Base-by-base conservation (phyloP, 2,113 vertebrate genomes). In the Paedocypris sp. region DNA sequence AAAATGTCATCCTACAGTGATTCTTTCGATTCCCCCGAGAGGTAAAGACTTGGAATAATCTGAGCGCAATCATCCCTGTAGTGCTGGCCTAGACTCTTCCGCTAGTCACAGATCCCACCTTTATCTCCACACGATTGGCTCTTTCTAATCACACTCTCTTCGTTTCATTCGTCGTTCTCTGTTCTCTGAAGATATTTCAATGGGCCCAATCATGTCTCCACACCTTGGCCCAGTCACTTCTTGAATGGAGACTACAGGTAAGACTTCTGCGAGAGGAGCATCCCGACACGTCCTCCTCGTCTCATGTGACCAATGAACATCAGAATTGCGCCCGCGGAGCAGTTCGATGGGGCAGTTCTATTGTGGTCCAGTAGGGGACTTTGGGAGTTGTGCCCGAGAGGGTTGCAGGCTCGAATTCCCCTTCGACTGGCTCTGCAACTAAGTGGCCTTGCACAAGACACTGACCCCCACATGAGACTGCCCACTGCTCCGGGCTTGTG, bases 21-120 rank as follows among this genome's bases (percentile, higher is more conserved):
- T 72, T 86, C 83, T 49, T 77, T 80, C 18, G 84, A 85, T 72
- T 79, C 80, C 62, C 75, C 83, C 26, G 89, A 89, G 80, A 90
- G 89, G 91, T 89, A 85, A 80, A 77, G 58, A n/a, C 33, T 4
- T 18, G 31, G 38, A 45, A 32, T 18, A 25, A 15, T 33, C 16
- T 53, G 7, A 25, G 33, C 16, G 15, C 23, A 38, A 15, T n/a
- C 23, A 47, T 26, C 23, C n/a, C 13, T 48, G 11, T 25, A 25
- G 26, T 16, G 12, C 3, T 31, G 3, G 18, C 5, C 22, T 32
- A 22, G 35, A 18, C 32, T 53, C 4, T 19, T 41, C 41, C 22
- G 12, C 9, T 41, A 29, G 22, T 38, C 15, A 57, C n/a, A 53
- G n/a, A 19, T 31, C 9, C 23, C 4, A 20, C 26, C 18, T 25